A percentile compares a stretch with the other conserved stretches of the same genome.
phyloP scores from a whole-genome alignment of 2,113 vertebrate genomes.

The Mobula hypostoma region DNA sequence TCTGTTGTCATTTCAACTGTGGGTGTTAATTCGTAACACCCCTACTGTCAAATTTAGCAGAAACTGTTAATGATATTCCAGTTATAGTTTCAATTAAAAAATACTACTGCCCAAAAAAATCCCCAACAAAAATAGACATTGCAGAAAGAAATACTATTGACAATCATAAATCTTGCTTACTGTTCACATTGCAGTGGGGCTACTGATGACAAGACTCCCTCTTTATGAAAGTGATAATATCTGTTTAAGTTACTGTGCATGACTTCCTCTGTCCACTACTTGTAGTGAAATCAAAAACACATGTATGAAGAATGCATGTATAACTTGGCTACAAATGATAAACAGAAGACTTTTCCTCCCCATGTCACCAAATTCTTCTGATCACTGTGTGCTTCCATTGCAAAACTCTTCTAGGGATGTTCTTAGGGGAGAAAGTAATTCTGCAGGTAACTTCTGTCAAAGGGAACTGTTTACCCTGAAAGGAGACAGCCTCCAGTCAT shows the following conservation, averaged over 20 bases:
- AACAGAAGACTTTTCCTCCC: not conserved
- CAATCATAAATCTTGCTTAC: not conserved
- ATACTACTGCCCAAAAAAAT: not conserved
- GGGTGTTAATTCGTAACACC: not conserved
- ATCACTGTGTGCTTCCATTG: not conserved
- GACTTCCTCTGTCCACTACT: conserved; percentile 25
- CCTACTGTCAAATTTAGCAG: not conserved
- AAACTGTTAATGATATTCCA: not conserved
- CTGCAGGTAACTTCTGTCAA: conserved; percentile 26
- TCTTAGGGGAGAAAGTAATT: not conserved
- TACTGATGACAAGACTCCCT: conserved; percentile 8
- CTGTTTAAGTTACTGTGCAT: conserved; percentile 21
- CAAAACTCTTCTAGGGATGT: not conserved
- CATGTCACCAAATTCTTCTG: not conserved
- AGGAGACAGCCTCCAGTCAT: not conserved
- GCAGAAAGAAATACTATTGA: not conserved
- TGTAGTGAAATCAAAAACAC: conserved; percentile 12
- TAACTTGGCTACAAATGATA: conserved; percentile 14
- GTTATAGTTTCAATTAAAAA: not conserved
- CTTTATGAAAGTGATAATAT: conserved; percentile 16
- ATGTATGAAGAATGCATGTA: conserved; percentile 28
- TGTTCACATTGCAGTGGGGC: not conserved
- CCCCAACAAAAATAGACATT: not conserved
- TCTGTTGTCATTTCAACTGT: conserved; percentile 19
- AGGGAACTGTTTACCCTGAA: conserved; percentile 8